These are phyloP conservation scores for Hyaena hyaena DNA, from an alignment of 2,113 vertebrate genomes.

Conservation along the genomic window DNA sequence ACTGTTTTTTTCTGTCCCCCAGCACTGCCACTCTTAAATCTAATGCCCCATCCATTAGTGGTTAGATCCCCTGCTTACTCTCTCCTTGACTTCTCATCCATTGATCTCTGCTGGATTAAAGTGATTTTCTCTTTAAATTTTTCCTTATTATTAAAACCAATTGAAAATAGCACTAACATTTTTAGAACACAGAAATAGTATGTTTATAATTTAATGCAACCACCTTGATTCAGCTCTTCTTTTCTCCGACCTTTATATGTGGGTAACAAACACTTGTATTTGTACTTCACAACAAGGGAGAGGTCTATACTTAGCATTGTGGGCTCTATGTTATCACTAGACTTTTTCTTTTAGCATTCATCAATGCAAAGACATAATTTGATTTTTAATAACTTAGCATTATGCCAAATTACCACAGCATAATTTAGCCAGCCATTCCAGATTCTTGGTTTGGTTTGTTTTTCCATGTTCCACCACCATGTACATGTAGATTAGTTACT, in stretches of 20 bases:
- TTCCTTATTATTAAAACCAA: neutral
- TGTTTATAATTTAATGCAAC: neutral
- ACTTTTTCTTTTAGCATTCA: neutral
- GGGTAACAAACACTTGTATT: neutral
- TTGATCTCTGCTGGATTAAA: neutral
- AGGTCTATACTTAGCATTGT: neutral
- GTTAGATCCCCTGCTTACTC: neutral
- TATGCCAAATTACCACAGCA: neutral
- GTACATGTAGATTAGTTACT: neutral
- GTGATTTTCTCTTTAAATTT: neutral
- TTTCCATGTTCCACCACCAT: neutral
- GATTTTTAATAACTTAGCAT: neutral
- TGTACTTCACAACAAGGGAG: neutral
- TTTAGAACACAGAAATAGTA: neutral
- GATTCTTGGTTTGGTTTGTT: neutral
- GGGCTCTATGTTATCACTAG: neutral
- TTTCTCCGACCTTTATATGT: neutral
- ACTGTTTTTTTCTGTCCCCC: neutral
- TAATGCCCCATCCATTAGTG: neutral
- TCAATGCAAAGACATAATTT: neutral
- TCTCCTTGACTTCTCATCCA: neutral
- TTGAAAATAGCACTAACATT: neutral
- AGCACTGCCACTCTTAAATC: neutral
- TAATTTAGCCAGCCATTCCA: neutral
- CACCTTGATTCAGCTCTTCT: neutral